Evolutionary conservation across 2,888 invertebrate species (phyloP), one percentile per base, ranked within the genome.

Genomic region (Scaeva pyrastri): DNA sequence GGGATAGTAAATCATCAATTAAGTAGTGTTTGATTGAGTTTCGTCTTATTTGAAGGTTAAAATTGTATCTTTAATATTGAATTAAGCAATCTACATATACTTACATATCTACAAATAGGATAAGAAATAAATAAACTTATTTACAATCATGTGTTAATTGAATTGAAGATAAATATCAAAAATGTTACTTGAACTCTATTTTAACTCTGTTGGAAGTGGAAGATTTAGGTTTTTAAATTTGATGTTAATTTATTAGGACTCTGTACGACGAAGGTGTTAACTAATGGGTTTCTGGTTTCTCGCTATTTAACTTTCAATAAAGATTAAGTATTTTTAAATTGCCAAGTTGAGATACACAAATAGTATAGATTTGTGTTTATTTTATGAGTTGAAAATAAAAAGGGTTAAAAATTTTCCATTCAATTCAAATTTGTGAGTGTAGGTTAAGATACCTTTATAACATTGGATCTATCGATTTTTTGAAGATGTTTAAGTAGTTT

Each of bases 11-110:
- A 26, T 7, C 31, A 26, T 64, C 64, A 45, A 71, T 52, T 41
- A n/a, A n/a, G n/a, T n/a, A 66, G 19, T 11, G 7, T 48, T 56
- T 55, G 43, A 74, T 39, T 82, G 82, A 36, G 41, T 68, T 73
- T 82, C 31, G 8, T 5, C 66, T 71, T 71, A 76, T 76, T 75
- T 45, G 66, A 72, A 43, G 66, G 71, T 43, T 31, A 60, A 41
- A 43, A 66, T 41, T 55, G 8, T 12, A 45, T 58, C 14, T 64
- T 39, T 41, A 3, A 21, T 39, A 41, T 39, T 68, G 48, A 58
- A 83, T 83, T 84, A 48, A 84, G 79, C 74, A 80, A 85, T 80
- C 71, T 19, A 84, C 36, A 64, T 84, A 23, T 2, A 10, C 10
- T 11, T 48, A 1, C n/a, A n/a, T n/a, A n/a, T n/a, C n/a, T 31